A percentile compares a stretch with the other conserved stretches of the same genome.
phyloP scores from a whole-genome alignment of 2,797 vertebrate genomes.

The Sebastes taczanowskii region DNA sequence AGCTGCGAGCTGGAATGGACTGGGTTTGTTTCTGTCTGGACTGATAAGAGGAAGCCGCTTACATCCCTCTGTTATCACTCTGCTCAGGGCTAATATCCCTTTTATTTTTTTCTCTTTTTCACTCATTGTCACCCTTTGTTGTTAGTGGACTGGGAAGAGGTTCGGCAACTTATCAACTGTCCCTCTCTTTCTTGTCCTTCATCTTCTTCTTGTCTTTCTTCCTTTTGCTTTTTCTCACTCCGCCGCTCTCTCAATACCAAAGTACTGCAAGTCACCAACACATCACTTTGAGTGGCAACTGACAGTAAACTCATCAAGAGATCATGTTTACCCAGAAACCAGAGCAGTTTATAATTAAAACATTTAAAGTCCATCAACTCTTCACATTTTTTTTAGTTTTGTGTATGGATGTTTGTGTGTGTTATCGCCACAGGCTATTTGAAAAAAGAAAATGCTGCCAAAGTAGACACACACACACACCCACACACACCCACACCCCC shows the following conservation, averaged over 20 bases:
- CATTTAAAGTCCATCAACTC: background rate
- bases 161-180: conserved; percentile 48
- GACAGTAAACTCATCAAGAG: conserved; percentile 3
- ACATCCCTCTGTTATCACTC: conserved; percentile 75
- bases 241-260: background rate
- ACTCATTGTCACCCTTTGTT: conserved; percentile 64
- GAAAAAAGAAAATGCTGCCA: background rate
- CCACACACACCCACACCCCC: background rate
- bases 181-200: conserved; percentile 28
- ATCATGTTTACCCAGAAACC: conserved; percentile 6
- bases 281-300: conserved; percentile 6
- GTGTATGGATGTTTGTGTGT: background rate
- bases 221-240: background rate
- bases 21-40: conserved; percentile 73
- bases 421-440: background rate
- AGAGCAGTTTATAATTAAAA: background rate
- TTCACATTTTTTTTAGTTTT: background rate
- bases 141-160: conserved; percentile 48
- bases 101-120: conserved; percentile 63
- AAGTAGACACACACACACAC: background rate
- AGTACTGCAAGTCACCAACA: background rate
- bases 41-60: conserved; percentile 82
- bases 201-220: conserved; percentile 24
- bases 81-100: conserved; percentile 78
- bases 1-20: conserved; percentile 64